Evolutionary conservation across 2,888 invertebrate species (phyloP).

Genomic region (Drosophila macrospina): DNA sequence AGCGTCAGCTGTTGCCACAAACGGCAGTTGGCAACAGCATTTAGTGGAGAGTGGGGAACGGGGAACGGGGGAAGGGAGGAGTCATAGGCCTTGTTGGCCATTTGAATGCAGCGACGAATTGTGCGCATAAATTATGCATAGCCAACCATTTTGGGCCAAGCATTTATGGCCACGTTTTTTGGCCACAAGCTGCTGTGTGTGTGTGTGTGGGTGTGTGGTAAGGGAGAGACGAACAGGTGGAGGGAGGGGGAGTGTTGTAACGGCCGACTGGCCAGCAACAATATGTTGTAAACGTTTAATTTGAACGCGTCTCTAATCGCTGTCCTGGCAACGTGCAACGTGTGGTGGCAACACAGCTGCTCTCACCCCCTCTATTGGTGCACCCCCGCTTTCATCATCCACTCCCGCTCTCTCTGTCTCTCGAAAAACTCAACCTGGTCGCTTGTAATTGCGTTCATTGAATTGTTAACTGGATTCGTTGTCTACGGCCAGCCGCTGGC

Average conservation of each 20-base stretch:
- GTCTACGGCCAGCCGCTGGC: conserved; percentile 59
- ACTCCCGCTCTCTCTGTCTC: not conserved
- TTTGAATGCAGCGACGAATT: conserved; percentile 73
- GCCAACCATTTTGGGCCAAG: conserved; percentile 65
- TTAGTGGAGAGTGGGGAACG: too few species aligned
- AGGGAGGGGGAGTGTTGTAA: conserved; percentile 5
- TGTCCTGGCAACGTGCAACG: conserved; percentile 73
- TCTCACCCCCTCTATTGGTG: not conserved
- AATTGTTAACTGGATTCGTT: conserved; percentile 77
- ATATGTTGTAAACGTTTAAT: conserved; percentile 82
- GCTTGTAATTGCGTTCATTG: conserved; percentile 80
- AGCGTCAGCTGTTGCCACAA: conserved; percentile 66
- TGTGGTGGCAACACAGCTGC: conserved; percentile 14
- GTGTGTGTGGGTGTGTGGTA: too few species aligned
- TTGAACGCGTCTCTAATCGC: conserved; percentile 77
- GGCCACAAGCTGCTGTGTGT: conserved; percentile 32
- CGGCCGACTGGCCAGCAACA: conserved; percentile 62
- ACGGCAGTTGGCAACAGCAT: conserved; percentile 12
- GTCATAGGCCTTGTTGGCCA: conserved; percentile 34
- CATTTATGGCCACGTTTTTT: conserved; percentile 66
- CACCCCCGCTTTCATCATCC: too few species aligned
- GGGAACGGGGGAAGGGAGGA: conserved; percentile 5
- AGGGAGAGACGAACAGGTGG: too few species aligned
- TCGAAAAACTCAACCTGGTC: conserved; percentile 34
- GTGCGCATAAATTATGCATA: conserved; percentile 78